Evolutionary conservation across 2,797 vertebrate genomes (phyloP), one percentile per base, ranked within the genome.

Genomic region (Enoplosus armatus): DNA sequence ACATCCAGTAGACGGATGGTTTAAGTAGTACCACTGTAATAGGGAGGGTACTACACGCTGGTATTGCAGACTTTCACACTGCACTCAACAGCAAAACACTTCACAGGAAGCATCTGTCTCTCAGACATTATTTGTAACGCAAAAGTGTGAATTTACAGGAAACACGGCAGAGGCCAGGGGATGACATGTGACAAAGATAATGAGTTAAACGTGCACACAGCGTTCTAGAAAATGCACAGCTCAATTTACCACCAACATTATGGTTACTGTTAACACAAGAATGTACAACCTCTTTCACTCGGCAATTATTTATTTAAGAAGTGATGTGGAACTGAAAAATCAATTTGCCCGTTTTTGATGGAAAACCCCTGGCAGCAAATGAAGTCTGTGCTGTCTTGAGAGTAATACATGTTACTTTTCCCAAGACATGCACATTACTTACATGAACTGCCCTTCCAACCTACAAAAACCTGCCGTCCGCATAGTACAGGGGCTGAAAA

Each of bases 281-380:
- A 66, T 22, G 20, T 37, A 24, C 31, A 31, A 31, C 26, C 6
- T 26, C 73, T 66, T 72, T 69, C 64, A 65, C 39, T 59, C 59
- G 72, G 43, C 45, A 80, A 80, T 64, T 64, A 85, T 41, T 75
- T 73, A 75, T 83, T 85, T 87, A 27, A 29, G 31, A 65, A 58
- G 39, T 50, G 3, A 80, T 69, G 33, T 59, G 69, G 29, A 76
- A 82, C 48, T 41, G 63, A 73, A 75, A 62, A 88, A 79, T 72
- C 48, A 16, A 68, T 74, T 37, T 59, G 16, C 10, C 11, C 8
- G 16, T n/a, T 47, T 82, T 35, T 72, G 60, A 77, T 56, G 47
- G 26, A 82, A 84, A 75, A 31, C 29, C 20, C 26, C 37, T 24
- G 4, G 71, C 67, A 68, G 35, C 27, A 53, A 63, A 18, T 54